phyloP scores from a whole-genome alignment of 1,140 invertebrate species.

The Caerostris extrusa region DNA sequence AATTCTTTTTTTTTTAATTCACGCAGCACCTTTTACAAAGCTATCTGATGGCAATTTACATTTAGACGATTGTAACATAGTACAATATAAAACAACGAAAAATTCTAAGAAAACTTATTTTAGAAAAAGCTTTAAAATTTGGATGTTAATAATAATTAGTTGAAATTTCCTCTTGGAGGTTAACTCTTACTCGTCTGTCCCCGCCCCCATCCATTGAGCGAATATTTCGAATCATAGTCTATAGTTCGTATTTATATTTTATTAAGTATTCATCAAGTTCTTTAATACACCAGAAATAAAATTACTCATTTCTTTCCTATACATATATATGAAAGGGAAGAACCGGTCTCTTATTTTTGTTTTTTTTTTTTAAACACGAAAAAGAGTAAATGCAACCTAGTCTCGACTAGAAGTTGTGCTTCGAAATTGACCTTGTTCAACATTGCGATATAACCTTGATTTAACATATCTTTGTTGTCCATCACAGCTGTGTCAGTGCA shows the following conservation, averaged over 20 bases:
- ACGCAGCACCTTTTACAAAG: neutral
- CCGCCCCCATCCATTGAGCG: neutral
- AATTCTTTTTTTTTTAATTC: neutral
- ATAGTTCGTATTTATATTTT: neutral
- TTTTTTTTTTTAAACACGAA: neutral
- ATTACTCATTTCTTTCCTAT: neutral
- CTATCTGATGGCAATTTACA: neutral
- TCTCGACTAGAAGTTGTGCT: neutral
- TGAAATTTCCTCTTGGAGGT: neutral
- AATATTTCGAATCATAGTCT: neutral
- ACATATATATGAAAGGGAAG: neutral
- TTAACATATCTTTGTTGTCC: neutral
- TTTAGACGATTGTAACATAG: neutral
- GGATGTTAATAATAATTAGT: neutral
- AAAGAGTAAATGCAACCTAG: neutral
- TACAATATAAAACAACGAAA: neutral
- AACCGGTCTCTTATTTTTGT: neutral
- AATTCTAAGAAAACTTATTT: neutral
- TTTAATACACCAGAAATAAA: neutral
- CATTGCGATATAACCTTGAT: neutral
- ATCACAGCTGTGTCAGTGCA: neutral
- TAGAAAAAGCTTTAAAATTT: neutral
- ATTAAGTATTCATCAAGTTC: neutral
- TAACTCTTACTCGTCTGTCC: neutral
- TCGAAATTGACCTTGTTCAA: slow-evolving; percentile 5